A percentile compares a stretch with the other conserved stretches of the same genome.
Conservation (phyloP, 2,888 invertebrate species). For the Entomobrya proxima region DNA sequence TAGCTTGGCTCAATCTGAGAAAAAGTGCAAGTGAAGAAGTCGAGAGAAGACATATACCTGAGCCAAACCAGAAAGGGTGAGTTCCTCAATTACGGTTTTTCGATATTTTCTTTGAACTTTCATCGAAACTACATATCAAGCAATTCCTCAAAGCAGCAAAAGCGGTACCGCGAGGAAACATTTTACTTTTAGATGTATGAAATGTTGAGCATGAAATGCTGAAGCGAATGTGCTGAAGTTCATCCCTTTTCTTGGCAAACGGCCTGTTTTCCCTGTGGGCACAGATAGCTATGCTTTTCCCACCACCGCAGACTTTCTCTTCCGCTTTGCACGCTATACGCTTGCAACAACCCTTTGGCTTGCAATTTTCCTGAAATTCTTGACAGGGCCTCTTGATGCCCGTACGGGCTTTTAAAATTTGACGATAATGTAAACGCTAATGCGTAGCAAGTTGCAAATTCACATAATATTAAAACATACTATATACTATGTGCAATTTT, state of each 20-base stretch:
- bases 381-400: no score
- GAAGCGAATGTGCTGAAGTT: not conserved
- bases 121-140: not conserved
- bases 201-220: not conserved
- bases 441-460: no score
- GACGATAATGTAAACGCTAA: no score
- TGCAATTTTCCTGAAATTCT: no score
- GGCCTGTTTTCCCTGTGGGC: not conserved
- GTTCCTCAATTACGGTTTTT: constrained; percentile 57
- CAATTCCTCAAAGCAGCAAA: not conserved
- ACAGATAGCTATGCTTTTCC: no score
- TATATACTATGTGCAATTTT: no score
- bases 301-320: not conserved
- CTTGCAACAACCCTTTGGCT: no score
- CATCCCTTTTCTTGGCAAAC: not conserved
- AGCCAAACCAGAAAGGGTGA: constrained; percentile 37
- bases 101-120: constrained; percentile 12
- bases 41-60: not conserved
- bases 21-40: constrained; percentile 15
- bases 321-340: not conserved
- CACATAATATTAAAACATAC: no score
- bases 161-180: not conserved
- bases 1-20: not conserved
- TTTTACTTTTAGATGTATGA: not conserved
- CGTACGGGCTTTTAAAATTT: no score